These are phyloP conservation scores for Platyrinchus mystaceus DNA, from an alignment of 2,797 vertebrate genomes.

Conservation along the genomic window DNA sequence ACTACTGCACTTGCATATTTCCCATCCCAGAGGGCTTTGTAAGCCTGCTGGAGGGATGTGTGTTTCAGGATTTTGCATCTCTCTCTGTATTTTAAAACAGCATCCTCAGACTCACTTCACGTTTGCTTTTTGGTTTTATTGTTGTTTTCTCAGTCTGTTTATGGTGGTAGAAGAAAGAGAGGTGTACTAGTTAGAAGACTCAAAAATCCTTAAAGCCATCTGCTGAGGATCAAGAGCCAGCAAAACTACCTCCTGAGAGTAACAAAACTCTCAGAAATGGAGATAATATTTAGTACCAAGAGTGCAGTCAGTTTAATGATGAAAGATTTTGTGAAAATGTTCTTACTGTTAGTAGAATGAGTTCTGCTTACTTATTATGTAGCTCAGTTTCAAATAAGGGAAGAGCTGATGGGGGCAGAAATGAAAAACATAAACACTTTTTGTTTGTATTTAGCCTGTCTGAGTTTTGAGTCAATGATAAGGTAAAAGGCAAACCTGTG, in stretches of 20 bases:
- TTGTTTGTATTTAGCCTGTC: background rate
- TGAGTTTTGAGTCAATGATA: background rate
- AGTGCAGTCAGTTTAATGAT: background rate
- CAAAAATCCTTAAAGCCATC: background rate
- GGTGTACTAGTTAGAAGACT: background rate
- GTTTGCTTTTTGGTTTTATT: background rate
- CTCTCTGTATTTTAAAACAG: background rate
- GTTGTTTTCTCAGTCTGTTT: background rate
- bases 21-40: background rate
- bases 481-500: background rate
- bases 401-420: background rate
- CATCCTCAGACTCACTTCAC: fast-evolving
- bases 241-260: background rate
- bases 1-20: background rate
- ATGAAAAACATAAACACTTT: background rate
- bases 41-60: background rate
- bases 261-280: background rate
- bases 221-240: background rate
- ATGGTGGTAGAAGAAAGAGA: background rate
- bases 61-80: background rate
- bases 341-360: background rate
- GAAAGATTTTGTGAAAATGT: background rate
- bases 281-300: background rate
- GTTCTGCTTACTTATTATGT: background rate
- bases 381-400: background rate